phyloP scores from a whole-genome alignment of 1,140 invertebrate genomes.

The Scylla paramamosain region DNA sequence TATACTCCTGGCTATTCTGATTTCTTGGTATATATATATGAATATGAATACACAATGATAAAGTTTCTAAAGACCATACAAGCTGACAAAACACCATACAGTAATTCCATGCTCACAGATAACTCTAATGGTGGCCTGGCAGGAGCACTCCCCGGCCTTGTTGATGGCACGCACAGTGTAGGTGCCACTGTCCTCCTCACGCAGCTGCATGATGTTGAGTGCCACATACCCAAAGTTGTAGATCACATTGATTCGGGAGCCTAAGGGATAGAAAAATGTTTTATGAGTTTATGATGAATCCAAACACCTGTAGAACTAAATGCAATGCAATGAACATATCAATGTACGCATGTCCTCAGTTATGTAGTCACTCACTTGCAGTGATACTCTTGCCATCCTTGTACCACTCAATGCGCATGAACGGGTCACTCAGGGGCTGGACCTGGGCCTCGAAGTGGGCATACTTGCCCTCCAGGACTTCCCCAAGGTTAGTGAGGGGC shows the following conservation, averaged over 20 bases:
- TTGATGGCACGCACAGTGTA: constrained; percentile 95
- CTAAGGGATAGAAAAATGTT: constrained; percentile 45
- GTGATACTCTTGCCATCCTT: constrained; percentile 96
- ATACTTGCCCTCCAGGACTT: constrained; percentile 92
- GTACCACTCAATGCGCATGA: constrained; percentile 99
- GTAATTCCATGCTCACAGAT: constrained; percentile 64
- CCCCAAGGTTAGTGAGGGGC: constrained; percentile 91
- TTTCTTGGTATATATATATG: too few species aligned
- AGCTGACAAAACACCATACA: neutral
- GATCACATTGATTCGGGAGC: constrained; percentile 82
- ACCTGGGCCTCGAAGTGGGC: constrained; percentile 97
- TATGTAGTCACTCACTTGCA: constrained; percentile 84
- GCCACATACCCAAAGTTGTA: constrained; percentile 91
- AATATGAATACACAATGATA: neutral
- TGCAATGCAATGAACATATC: neutral
- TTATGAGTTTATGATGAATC: neutral
- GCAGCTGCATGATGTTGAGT: constrained; percentile 98
- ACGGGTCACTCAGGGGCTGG: constrained; percentile 96
- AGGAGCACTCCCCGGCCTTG: constrained; percentile 91
- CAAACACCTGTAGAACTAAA: neutral
- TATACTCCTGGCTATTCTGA: too few species aligned
- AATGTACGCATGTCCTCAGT: too few species aligned
- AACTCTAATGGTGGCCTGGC: constrained; percentile 87
- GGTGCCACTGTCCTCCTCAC: constrained; percentile 94
- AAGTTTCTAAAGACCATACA: neutral